phyloP scores from a whole-genome alignment of 1,140 invertebrate species.

The Mamestra configurata region DNA sequence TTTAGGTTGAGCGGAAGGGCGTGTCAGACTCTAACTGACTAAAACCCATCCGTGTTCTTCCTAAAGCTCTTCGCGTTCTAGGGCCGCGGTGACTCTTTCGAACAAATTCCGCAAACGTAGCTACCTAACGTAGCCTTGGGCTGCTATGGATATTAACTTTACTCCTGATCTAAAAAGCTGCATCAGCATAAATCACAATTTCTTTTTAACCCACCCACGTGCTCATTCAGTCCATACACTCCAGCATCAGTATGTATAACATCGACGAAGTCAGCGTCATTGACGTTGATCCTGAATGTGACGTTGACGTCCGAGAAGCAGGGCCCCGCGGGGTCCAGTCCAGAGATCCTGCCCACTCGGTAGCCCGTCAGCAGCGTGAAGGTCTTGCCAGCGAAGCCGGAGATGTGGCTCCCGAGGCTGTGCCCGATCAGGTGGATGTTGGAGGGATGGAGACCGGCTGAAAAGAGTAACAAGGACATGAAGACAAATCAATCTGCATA shows the following conservation, averaged over 20 bases:
- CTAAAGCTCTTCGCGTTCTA: too few relatives aligned
- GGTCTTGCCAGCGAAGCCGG: slow-evolving; percentile 91
- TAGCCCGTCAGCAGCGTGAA: slow-evolving; percentile 66
- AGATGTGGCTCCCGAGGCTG: slow-evolving; percentile 94
- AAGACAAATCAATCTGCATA: too few relatives aligned
- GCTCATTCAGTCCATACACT: slow-evolving; percentile 84
- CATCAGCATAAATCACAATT: too few relatives aligned
- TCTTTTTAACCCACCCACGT: slow-evolving; percentile 63
- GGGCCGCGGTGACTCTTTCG: too few relatives aligned
- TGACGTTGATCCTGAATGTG: slow-evolving; percentile 88
- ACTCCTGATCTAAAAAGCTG: too few relatives aligned
- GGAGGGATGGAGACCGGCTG: slow-evolving; percentile 74
- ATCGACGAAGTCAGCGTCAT: slow-evolving; percentile 92
- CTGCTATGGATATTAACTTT: too few relatives aligned
- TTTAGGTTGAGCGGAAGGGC: too few relatives aligned
- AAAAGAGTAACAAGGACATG: too few relatives aligned
- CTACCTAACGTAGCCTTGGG: too few relatives aligned
- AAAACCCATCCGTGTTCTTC: too few relatives aligned
- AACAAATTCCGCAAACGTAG: too few relatives aligned
- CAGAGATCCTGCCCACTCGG: slow-evolving; percentile 89
- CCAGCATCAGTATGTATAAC: slow-evolving; percentile 92
- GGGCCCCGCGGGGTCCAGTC: slow-evolving; percentile 92
- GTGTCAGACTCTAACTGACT: too few relatives aligned
- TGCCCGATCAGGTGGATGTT: slow-evolving; percentile 94
- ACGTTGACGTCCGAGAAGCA: slow-evolving; percentile 89